Evolutionary conservation across 2,113 vertebrate genomes (phyloP).

Genomic region (Paedocypris sp.): DNA sequence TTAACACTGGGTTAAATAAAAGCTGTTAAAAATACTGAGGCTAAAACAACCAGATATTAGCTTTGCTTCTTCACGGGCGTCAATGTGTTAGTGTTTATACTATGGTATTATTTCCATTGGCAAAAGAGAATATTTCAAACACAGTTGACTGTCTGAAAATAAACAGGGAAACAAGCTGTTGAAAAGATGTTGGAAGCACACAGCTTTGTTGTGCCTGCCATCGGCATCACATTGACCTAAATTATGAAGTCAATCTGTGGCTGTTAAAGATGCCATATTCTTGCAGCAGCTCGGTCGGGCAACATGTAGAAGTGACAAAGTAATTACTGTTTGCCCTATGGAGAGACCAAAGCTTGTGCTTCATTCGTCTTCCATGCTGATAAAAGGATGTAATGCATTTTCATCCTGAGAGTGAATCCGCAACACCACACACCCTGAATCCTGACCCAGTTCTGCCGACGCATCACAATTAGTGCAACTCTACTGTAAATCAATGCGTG

Average conservation of each 20-base stretch:
- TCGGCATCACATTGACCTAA: slow-evolving; percentile 57
- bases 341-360: slow-evolving; percentile 10
- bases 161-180: slow-evolving; percentile 22
- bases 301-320: not conserved
- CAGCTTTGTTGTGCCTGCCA: slow-evolving; percentile 47
- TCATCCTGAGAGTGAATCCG: not conserved
- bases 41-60: too few relatives aligned
- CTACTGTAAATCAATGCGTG: not conserved
- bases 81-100: not conserved
- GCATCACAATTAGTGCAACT: not conserved
- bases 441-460: slow-evolving; percentile 18
- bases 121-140: slow-evolving; percentile 21
- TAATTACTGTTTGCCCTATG: slow-evolving; percentile 26
- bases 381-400: slow-evolving; percentile 11
- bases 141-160: slow-evolving; percentile 27
- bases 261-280: slow-evolving; percentile 35
- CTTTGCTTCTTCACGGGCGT: not conserved
- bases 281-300: slow-evolving; percentile 7
- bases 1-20: too few relatives aligned
- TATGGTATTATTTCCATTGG: slow-evolving; percentile 20
- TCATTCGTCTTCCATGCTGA: not conserved
- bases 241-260: slow-evolving; percentile 50
- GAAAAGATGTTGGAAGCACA: slow-evolving; percentile 35
- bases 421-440: not conserved
- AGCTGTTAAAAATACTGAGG: too few relatives aligned